These are phyloP conservation scores for Takifugu flavidus DNA, from an alignment of 2,113 vertebrate genomes.

Conservation along the genomic window DNA sequence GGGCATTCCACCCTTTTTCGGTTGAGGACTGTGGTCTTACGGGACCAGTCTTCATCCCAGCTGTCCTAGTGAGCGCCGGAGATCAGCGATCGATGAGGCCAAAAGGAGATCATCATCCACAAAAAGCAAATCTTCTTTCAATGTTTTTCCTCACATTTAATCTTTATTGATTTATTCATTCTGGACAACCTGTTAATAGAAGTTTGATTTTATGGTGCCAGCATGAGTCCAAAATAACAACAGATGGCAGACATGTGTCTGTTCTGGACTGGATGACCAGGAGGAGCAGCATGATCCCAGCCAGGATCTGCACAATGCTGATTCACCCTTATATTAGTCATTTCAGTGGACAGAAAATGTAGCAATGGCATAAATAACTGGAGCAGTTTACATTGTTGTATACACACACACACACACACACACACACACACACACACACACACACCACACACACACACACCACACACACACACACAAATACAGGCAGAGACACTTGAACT, in stretches of 20 bases:
- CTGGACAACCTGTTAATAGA: conserved; percentile 40
- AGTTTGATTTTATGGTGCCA: conserved; percentile 30
- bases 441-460: no score
- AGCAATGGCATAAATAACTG: conserved; percentile 3
- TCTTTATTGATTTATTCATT: not conserved
- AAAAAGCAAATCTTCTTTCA: no score
- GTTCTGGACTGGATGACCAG: conserved; percentile 44
- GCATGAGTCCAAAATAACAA: conserved; percentile 54
- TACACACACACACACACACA: not conserved
- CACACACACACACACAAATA: no score
- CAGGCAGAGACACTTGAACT: no score
- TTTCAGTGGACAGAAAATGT: conserved; percentile 25
- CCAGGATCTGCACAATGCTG: conserved; percentile 48
- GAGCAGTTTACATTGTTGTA: not conserved
- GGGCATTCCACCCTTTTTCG: not conserved
- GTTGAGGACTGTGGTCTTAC: no score
- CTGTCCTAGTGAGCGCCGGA: no score
- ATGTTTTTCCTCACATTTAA: not conserved
- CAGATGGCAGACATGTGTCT: conserved; percentile 63
- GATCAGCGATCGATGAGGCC: no score
- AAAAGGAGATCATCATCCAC: no score
- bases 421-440: not conserved
- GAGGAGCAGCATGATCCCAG: conserved; percentile 55
- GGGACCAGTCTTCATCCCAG: no score
- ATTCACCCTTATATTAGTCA: conserved; percentile 61